Base-by-base conservation (phyloP, 2,797 vertebrate species). In the Eulemur albifrons region DNA sequence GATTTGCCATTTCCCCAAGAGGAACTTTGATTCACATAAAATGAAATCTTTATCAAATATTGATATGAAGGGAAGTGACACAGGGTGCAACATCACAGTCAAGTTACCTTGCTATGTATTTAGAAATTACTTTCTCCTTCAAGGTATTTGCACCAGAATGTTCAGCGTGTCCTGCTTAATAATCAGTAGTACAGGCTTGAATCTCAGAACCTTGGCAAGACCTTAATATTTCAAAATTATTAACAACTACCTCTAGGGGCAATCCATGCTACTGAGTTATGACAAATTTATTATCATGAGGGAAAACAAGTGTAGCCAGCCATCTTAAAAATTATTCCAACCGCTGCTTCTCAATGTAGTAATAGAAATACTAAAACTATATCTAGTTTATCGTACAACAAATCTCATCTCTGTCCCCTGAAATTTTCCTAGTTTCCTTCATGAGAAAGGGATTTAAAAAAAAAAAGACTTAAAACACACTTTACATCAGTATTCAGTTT, bases 401-500 rank as follows among this genome's bases (percentile, higher is more conserved):
- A 96, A 83, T 86, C 97, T 95, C 97, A 95, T 72, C 85, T 88
- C 88, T 95, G 88, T 79, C 76, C 93, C 81, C 96, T 96, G 76
- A 87, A 95, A 77, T 72, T 67, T 84, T 96, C 96, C 92, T 85
- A 80, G 48, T 87, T 88, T 97, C 96, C 94, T 90, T 97, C 92
- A 95, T 91, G 96, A 96, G 84, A 18, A 35, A 96, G 20, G 79
- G 75, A 92, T 38, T 32, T 8, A 35, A 12, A 15, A 59, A 69
- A 59, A 69, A 94, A 93, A 86, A 94, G 84, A 52, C 80, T 84
- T 92, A 95, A 94, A 94, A 96, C 98, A 96, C 97, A 98, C 97
- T 98, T 98, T 92, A 97, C 98, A 98, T 98, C 98, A 98, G 98
- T 97, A 97, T 98, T 98, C 98, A 98, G 98, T 97, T 98, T 98